Evolutionary conservation across 2,797 vertebrate species (phyloP), one percentile per base, ranked within the genome.

Genomic region (Acanthurus lineatus): DNA sequence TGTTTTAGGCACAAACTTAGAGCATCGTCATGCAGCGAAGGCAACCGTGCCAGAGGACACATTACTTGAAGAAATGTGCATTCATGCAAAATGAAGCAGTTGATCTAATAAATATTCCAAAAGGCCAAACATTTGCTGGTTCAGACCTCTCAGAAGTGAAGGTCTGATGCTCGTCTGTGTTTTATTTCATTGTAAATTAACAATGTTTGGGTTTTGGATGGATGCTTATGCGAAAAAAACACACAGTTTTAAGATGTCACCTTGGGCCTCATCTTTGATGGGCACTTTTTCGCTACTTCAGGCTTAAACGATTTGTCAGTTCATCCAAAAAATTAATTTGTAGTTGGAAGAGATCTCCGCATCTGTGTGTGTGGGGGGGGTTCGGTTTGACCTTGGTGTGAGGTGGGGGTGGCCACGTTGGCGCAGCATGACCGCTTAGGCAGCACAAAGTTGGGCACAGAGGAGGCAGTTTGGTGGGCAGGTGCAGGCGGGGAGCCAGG

Each of bases 401-500:
- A 4, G 28, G 28, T 32, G 28, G 28, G 28, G 28, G 28, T 28
- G 62, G 73, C 20, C 62, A 47, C 1, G 10, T 14, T 2, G 53
- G 48, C 25, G 19, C 75, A 72, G 71, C 56, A 12, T 9, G 66
- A 54, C 60, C 14, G 20, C 48, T 69, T 40, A 61, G 65, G 53
- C 63, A 73, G 73, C 63, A 25, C 28, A 38, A 65, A 71, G 62
- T 42, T 57, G 51, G 71, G 44, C 61, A 48, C 47, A 44, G 75
- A 54, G 59, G 67, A 69, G 25, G 61, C 69, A 47, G 62, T 57
- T 53, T 38, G 76, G 64, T 69, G 0, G 73, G 79, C 68, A 74
- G 85, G 73, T 66, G 76, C 25, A 42, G 84, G 84, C 82, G 20
- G 49, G 15, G 53, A 63, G 88, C 84, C 79, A 85, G 78, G 42